Evolutionary conservation across 2,113 vertebrate species (phyloP).

Genomic region (Salvelinus sp.): DNA sequence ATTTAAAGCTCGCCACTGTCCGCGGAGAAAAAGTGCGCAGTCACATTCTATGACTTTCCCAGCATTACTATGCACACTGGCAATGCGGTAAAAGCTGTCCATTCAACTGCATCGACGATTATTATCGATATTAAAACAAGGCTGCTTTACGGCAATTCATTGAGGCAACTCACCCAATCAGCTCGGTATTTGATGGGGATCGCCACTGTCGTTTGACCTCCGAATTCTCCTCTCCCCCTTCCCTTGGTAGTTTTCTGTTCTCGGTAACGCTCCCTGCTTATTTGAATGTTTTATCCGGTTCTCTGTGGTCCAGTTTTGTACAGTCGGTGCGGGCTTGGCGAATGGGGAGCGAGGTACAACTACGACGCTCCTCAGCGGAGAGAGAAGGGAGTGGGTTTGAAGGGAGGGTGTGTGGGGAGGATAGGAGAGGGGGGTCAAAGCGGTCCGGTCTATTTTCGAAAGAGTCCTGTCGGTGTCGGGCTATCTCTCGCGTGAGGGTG

Average conservation of each 20-base stretch:
- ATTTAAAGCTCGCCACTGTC: slow-evolving; percentile 30
- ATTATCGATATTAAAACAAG: background rate
- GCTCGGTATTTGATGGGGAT: slow-evolving; percentile 65
- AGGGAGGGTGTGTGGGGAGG: slow-evolving; percentile 7
- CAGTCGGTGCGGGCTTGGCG: slow-evolving; percentile 43
- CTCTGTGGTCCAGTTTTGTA: slow-evolving; percentile 43
- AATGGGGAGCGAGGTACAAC: slow-evolving; percentile 43
- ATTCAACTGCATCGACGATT: slow-evolving; percentile 42
- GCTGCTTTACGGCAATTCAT: background rate
- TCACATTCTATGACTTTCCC: slow-evolving; percentile 19
- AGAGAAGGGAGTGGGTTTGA: slow-evolving; percentile 14
- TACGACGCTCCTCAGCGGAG: slow-evolving; percentile 47
- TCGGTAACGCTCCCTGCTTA: background rate
- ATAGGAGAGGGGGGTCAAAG: slow-evolving; percentile 19
- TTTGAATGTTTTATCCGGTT: slow-evolving; percentile 10
- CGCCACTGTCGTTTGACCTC: background rate
- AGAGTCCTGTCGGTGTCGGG: slow-evolving; percentile 43
- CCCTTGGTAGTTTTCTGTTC: slow-evolving; percentile 33
- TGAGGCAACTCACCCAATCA: slow-evolving; percentile 44
- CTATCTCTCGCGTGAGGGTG: slow-evolving; percentile 48
- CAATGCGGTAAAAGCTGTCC: slow-evolving; percentile 44
- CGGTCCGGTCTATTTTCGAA: slow-evolving; percentile 72
- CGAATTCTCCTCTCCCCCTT: slow-evolving; percentile 39
- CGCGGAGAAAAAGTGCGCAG: slow-evolving; percentile 20
- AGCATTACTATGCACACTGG: slow-evolving; percentile 10